A percentile compares a stretch with the other conserved stretches of the same genome.
Evolutionary conservation across 2,888 invertebrate species (phyloP).

Genomic region (Chrysopilus asiliformis): DNA sequence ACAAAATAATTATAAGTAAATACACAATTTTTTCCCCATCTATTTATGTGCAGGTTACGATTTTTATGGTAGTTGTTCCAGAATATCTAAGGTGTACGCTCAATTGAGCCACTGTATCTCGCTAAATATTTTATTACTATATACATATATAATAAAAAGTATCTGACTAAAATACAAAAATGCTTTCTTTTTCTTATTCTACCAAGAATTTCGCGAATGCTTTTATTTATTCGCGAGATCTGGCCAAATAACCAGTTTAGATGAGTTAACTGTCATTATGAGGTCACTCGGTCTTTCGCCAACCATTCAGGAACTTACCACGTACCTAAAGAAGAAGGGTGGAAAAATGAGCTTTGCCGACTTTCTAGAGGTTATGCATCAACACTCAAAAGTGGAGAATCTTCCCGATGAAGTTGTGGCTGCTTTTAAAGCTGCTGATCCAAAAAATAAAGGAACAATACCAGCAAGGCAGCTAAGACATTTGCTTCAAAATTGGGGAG

Average conservation of each 20-base stretch:
- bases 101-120: too few species aligned
- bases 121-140: too few species aligned
- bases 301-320: constrained; percentile 78
- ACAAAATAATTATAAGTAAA: too few species aligned
- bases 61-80: too few species aligned
- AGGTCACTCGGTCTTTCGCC: constrained; percentile 87
- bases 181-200: too few species aligned
- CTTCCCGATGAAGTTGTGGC: constrained; percentile 56
- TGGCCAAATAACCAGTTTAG: constrained; percentile 75
- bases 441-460: constrained; percentile 55
- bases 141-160: too few species aligned
- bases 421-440: constrained; percentile 81
- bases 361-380: constrained; percentile 89
- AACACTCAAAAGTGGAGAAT: constrained; percentile 52
- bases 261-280: constrained; percentile 89
- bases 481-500: constrained; percentile 84
- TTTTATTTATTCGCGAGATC: constrained; percentile 87
- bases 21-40: too few species aligned
- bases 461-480: constrained; percentile 72
- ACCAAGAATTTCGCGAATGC: constrained; percentile 95
- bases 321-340: constrained; percentile 63
- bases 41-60: too few species aligned
- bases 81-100: too few species aligned
- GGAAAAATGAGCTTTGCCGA: constrained; percentile 92
- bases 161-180: too few species aligned